Evolutionary conservation across 1,140 invertebrate genomes (phyloP).

Genomic region (Aethina tumida): DNA sequence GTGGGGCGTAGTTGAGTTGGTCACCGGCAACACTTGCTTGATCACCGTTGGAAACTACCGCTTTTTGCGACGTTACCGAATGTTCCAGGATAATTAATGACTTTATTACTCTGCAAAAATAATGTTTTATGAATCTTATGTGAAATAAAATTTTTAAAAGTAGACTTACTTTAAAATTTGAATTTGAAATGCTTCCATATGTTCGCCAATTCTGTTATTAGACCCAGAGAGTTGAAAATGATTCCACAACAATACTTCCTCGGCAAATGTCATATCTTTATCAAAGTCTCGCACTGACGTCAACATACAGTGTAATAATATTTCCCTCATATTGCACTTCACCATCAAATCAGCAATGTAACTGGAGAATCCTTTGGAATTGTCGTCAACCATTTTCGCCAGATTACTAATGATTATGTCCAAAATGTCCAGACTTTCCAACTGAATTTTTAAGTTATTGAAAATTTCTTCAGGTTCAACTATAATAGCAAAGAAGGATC

Average conservation of each 20-base stretch:
- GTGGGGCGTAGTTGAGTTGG: constrained; percentile 52
- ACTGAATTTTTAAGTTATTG: constrained; percentile 66
- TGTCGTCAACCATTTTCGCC: constrained; percentile 72
- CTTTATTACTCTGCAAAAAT: constrained; percentile 47
- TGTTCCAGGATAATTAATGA: constrained; percentile 72
- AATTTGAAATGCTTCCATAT: constrained; percentile 69
- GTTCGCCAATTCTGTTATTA: constrained; percentile 48
- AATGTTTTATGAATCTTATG: constrained; percentile 1
- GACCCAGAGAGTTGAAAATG: constrained; percentile 51
- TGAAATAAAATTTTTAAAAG: not conserved
- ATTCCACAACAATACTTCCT: constrained; percentile 78
- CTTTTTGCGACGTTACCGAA: constrained; percentile 39
- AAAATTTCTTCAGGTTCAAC: constrained; percentile 58
- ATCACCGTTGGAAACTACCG: constrained; percentile 13
- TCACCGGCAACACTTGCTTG: constrained; percentile 32
- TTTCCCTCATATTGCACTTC: constrained; percentile 81
- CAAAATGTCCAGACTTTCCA: constrained; percentile 68
- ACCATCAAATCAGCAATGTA: constrained; percentile 74
- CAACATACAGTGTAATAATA: constrained; percentile 74
- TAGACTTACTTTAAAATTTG: constrained; percentile 50
- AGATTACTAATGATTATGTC: constrained; percentile 69
- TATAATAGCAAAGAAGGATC: constrained; percentile 66
- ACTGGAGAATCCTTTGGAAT: constrained; percentile 67
- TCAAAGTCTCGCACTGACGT: constrained; percentile 56
- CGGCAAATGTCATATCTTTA: constrained; percentile 58